These are phyloP conservation scores for Lateolabrax maculatus DNA, from an alignment of 2,797 vertebrate genomes.

Conservation along the genomic window DNA sequence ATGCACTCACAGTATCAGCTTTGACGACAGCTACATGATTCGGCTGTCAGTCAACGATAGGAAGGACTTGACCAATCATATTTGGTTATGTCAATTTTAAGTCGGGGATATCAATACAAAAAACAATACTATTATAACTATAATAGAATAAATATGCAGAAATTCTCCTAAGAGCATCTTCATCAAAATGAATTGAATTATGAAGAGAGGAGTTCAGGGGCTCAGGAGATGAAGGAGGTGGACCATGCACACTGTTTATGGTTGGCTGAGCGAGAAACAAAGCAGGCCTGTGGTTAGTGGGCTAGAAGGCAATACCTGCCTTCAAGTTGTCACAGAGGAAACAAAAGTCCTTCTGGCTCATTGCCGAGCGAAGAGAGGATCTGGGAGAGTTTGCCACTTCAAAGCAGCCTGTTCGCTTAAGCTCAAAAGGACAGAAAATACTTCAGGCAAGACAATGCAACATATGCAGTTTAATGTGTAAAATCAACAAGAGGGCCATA, in stretches of 20 bases:
- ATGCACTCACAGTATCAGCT: too few relatives aligned
- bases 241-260: slow-evolving; percentile 58
- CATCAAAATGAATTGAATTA: slow-evolving; percentile 71
- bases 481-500: slow-evolving; percentile 64
- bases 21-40: too few relatives aligned
- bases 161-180: slow-evolving; percentile 47
- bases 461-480: slow-evolving; percentile 60
- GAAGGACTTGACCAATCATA: too few relatives aligned
- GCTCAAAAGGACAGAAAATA: slow-evolving; percentile 65
- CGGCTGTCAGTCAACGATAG: too few relatives aligned
- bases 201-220: slow-evolving; percentile 48
- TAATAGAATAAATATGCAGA: too few relatives aligned
- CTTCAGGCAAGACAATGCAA: slow-evolving; percentile 64
- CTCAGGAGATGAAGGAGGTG: slow-evolving; percentile 61
- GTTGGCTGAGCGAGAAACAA: slow-evolving; percentile 74
- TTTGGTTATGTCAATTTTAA: too few relatives aligned
- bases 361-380: slow-evolving; percentile 45
- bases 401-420: slow-evolving; percentile 61
- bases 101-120: too few relatives aligned
- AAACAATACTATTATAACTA: too few relatives aligned
- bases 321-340: slow-evolving; percentile 63
- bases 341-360: slow-evolving; percentile 66
- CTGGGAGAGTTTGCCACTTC: slow-evolving; percentile 54
- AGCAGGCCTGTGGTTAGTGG: slow-evolving; percentile 61
- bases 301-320: slow-evolving; percentile 63